These are phyloP conservation scores for Microctonus aethiopoides DNA, from an alignment of 2,888 invertebrate genomes.

Conservation along the genomic window DNA sequence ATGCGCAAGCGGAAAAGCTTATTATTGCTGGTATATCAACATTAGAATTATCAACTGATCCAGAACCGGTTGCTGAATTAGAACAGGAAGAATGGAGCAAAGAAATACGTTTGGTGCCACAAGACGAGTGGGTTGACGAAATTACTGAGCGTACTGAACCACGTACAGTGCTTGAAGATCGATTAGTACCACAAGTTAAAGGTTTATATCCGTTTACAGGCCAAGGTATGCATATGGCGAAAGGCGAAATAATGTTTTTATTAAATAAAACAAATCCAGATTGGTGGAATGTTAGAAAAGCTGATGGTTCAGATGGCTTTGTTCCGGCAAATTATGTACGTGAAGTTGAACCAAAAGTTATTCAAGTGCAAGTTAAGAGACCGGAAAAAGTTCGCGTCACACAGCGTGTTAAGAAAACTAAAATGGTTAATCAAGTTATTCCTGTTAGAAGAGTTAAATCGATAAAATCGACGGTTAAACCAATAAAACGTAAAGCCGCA, in stretches of 20 bases:
- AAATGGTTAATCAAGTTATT: constrained; percentile 86
- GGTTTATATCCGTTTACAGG: constrained; percentile 92
- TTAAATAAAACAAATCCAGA: constrained; percentile 96
- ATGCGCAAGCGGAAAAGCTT: constrained; percentile 81
- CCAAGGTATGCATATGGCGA: constrained; percentile 90
- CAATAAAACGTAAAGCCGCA: constrained; percentile 59
- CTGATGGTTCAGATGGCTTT: constrained; percentile 93
- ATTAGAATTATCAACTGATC: constrained; percentile 68
- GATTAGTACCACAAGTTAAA: constrained; percentile 87
- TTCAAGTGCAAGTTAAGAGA: constrained; percentile 82
- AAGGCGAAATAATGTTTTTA: constrained; percentile 92
- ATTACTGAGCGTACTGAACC: constrained; percentile 86
- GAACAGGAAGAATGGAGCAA: constrained; percentile 70
- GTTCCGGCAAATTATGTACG: constrained; percentile 97
- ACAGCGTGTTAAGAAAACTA: constrained; percentile 90
- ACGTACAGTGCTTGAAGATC: constrained; percentile 86
- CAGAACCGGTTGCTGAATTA: constrained; percentile 62
- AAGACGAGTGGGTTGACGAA: constrained; percentile 94
- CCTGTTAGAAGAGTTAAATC: constrained; percentile 77
- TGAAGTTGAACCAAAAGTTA: constrained; percentile 89
- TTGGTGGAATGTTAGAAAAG: constrained; percentile 98
- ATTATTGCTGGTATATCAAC: constrained; percentile 81
- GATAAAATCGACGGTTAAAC: constrained; percentile 64
- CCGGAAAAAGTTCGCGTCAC: constrained; percentile 86
- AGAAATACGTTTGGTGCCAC: constrained; percentile 85